Conservation (phyloP, 2,113 vertebrate species). For the Tachysurus vachellii region DNA sequence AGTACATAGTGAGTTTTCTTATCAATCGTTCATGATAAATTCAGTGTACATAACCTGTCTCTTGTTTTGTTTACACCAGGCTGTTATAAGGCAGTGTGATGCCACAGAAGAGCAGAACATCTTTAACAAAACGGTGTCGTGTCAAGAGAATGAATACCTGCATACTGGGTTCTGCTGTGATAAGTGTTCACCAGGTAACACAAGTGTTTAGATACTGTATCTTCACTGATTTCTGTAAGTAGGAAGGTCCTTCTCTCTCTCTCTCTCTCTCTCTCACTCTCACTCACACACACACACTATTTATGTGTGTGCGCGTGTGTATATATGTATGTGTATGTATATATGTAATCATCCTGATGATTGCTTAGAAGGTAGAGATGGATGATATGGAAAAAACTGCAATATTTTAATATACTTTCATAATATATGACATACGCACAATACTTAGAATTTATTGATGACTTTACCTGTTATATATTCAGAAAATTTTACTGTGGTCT, state of each 20-base stretch:
- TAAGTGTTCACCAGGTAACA: conserved; percentile 68
- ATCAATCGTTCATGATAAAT: too few species aligned
- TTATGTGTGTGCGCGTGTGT: not conserved
- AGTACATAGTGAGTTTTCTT: not conserved
- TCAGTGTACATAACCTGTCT: not conserved
- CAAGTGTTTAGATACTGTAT: not conserved
- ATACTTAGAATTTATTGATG: not conserved
- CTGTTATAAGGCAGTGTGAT: conserved; percentile 7
- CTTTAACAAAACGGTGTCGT: not conserved
- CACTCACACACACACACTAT: not conserved
- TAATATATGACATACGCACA: too few species aligned
- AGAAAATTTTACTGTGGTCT: not conserved
- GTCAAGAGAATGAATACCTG: conserved; percentile 23
- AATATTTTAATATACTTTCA: not conserved
- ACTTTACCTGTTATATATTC: not conserved
- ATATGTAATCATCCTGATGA: not conserved
- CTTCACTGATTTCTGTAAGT: not conserved
- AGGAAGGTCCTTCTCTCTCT: not conserved
- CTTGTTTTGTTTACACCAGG: conserved; percentile 2
- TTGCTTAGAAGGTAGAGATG: not conserved
- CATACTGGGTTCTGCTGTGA: conserved; percentile 62
- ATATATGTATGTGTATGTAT: not conserved
- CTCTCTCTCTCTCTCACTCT: too few species aligned
- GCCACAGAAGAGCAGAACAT: not conserved
- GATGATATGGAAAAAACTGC: not conserved